Base-by-base conservation (phyloP, 2,888 invertebrate genomes). In the Chloroclysta siterata region DNA sequence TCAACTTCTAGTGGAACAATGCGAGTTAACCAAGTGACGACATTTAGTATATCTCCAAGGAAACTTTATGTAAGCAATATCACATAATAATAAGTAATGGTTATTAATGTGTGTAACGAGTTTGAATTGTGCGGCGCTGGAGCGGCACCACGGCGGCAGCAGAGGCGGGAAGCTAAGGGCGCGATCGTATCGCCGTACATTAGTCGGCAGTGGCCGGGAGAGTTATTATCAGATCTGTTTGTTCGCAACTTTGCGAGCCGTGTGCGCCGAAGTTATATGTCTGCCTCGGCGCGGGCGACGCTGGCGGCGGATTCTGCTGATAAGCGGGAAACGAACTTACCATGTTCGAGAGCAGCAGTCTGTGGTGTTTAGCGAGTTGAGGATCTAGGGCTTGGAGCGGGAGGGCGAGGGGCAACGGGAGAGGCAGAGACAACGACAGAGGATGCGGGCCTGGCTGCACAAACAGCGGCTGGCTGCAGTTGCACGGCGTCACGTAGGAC, bases 331-430 rank as follows among this genome's bases (percentile, higher is more conserved):
- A 76, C 53, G 66, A 50, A 90, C 90, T 93, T 87, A 93, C 93
- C 93, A 93, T 93, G 90, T 93, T 93, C 87, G 93, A 92, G 92
- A 93, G 92, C 91, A 91, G 92, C 88, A 90, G 85, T 72, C 90
- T 87, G 80, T 90, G 92, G 81, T 90, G 90, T 87, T 93, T 93
- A 89, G 87, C 90, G 83, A 90, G 77, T 86, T 92, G 91, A 73
- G 90, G 88, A 74, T 92, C 92, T 80, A 91, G 84, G 85, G 89
- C 81, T 85, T 90, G 91, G 88, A 93, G 82, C 75, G 92, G 93
- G 76, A 88, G 86, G 72, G 93, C 89, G 69, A 92, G 83, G 79
- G 89, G 89, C 82, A 88, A 85, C 82, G 87, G 93, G 78, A 90
- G 90, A 77, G 91, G 91, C 85, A 90, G 74, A 72, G 88, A 86